These are phyloP conservation scores for Neuroterus valhalla DNA, from an alignment of 1,140 invertebrate species.

Conservation along the genomic window DNA sequence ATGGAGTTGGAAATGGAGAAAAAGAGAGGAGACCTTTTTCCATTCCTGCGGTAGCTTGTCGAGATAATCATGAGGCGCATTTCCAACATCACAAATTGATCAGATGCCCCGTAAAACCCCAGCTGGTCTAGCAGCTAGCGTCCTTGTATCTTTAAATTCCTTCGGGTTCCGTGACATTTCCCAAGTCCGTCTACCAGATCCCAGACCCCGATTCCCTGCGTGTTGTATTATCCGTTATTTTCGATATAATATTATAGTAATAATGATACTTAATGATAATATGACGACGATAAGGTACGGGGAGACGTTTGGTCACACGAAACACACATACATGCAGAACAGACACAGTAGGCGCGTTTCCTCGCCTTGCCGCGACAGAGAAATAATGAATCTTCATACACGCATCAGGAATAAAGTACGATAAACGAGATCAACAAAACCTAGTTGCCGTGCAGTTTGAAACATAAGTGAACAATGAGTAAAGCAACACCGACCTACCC, in stretches of 20 bases:
- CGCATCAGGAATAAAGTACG: slow-evolving; percentile 56
- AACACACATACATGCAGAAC: slow-evolving; percentile 60
- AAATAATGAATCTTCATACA: slow-evolving; percentile 58
- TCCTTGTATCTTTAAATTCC: slow-evolving; percentile 58
- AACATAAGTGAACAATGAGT: slow-evolving; percentile 57
- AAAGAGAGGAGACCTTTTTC: slow-evolving; percentile 19
- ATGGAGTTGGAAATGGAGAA: not conserved
- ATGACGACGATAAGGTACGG: slow-evolving; percentile 75
- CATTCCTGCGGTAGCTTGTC: slow-evolving; percentile 21
- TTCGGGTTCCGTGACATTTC: slow-evolving; percentile 47
- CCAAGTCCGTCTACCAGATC: slow-evolving; percentile 49
- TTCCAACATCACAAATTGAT: slow-evolving; percentile 51
- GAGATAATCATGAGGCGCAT: slow-evolving; percentile 29
- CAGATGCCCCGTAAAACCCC: slow-evolving; percentile 54
- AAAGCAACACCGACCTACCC: slow-evolving; percentile 72
- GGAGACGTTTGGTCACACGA: slow-evolving; percentile 73
- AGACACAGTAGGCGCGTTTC: slow-evolving; percentile 56
- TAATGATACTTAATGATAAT: slow-evolving; percentile 75
- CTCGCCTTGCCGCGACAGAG: slow-evolving; percentile 54
- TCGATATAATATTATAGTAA: slow-evolving; percentile 71
- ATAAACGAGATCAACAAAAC: slow-evolving; percentile 56
- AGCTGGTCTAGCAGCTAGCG: slow-evolving; percentile 65
- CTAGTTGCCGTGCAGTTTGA: slow-evolving; percentile 72
- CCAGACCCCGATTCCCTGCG: slow-evolving; percentile 69
- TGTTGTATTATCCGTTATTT: slow-evolving; percentile 76